These are phyloP conservation scores for Troglohyphantes excavatus DNA, from an alignment of 2,888 invertebrate species.

Conservation along the genomic window DNA sequence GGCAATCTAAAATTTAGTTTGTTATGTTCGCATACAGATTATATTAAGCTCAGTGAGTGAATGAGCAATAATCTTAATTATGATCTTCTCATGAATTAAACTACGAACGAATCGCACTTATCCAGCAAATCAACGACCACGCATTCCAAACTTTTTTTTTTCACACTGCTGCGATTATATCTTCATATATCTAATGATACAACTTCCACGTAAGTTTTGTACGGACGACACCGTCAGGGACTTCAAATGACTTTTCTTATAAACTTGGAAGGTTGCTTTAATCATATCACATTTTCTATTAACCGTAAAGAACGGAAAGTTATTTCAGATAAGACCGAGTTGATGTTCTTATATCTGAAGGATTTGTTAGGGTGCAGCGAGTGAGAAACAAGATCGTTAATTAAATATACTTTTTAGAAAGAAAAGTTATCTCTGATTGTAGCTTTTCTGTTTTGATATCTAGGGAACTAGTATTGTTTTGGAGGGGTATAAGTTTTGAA, in stretches of 20 bases:
- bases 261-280: slow-evolving; percentile 3
- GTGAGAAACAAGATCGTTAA: slow-evolving; percentile 13
- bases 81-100: neutral
- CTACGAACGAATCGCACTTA: neutral
- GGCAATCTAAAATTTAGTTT: no score
- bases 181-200: neutral
- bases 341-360: slow-evolving; percentile 16
- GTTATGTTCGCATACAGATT: no score
- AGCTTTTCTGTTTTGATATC: no score
- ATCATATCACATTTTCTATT: no score
- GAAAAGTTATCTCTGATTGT: neutral
- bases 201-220: neutral
- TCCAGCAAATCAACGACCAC: neutral
- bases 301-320: neutral
- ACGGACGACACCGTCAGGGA: neutral
- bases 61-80: neutral
- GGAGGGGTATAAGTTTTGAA: no score
- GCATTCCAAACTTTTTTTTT: neutral
- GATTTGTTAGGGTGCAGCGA: slow-evolving; percentile 23
- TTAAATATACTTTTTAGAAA: neutral
- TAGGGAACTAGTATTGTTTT: no score
- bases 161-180: neutral
- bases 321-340: slow-evolving; percentile 28
- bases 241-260: neutral
- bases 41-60: neutral